phyloP scores from a whole-genome alignment of 2,888 invertebrate genomes.

The Panzeria rudis region DNA sequence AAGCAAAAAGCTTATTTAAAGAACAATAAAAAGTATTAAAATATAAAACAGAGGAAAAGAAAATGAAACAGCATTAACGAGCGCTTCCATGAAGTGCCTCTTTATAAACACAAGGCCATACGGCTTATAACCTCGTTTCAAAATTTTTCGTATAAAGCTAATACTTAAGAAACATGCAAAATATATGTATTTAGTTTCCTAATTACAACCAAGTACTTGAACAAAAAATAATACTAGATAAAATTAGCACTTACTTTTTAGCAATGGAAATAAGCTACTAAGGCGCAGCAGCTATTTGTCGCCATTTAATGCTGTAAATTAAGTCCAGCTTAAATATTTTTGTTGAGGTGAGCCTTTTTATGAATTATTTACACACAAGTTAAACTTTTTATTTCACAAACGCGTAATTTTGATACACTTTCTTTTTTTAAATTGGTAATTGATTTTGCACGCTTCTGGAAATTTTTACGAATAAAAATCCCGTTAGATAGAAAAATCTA shows the following conservation, averaged over 20 bases:
- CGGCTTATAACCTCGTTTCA: slow-evolving; percentile 42
- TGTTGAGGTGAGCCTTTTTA: no score
- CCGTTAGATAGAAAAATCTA: no score
- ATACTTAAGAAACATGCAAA: slow-evolving; percentile 5
- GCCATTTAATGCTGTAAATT: no score
- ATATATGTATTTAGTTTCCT: slow-evolving; percentile 9
- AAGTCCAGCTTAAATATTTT: no score
- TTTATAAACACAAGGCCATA: not conserved
- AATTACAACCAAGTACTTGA: slow-evolving; percentile 36
- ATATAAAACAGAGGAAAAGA: not conserved
- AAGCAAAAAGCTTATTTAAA: slow-evolving; percentile 90
- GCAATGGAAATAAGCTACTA: not conserved
- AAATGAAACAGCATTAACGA: not conserved
- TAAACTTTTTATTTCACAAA: no score
- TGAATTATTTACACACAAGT: not conserved
- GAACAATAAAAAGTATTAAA: slow-evolving; percentile 86
- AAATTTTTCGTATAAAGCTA: not conserved
- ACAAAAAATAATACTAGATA: not conserved
- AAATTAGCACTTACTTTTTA: not conserved
- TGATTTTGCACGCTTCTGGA: no score
- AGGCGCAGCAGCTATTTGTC: not conserved
- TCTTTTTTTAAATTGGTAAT: no score
- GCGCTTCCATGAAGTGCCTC: slow-evolving; percentile 49
- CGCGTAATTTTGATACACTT: no score
- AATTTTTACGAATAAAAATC: no score